Percentiles rank a stretch among this genome's conserved stretches.
Conservation (phyloP, 2,113 vertebrate species). For the Rhizomys pruinosus region DNA sequence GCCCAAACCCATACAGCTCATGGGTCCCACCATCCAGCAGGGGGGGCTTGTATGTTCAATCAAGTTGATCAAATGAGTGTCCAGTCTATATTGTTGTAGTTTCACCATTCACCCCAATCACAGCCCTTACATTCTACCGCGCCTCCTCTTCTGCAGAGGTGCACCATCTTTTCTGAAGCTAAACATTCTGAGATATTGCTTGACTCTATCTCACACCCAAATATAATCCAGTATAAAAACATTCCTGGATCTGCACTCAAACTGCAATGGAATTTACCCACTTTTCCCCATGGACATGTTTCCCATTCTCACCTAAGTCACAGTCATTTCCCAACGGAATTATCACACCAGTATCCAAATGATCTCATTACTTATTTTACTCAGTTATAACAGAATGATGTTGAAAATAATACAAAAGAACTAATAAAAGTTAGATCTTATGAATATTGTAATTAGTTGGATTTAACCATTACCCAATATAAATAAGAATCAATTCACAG, state of each 20-base stretch:
- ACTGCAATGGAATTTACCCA: neutral
- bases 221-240: constrained; percentile 31
- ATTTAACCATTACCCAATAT: neutral
- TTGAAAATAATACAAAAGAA: neutral
- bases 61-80: too few relatives aligned
- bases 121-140: too few relatives aligned
- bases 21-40: too few relatives aligned
- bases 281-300: neutral
- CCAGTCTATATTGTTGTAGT: too few relatives aligned
- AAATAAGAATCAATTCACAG: neutral
- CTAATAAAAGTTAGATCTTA: neutral
- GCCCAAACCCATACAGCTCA: too few relatives aligned
- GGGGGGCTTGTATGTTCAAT: too few relatives aligned
- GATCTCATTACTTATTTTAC: constrained; percentile 1
- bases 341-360: neutral
- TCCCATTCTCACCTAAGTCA: neutral
- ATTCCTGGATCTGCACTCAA: neutral
- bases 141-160: too few relatives aligned
- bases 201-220: neutral
- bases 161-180: neutral
- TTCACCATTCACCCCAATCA: too few relatives aligned
- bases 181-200: neutral
- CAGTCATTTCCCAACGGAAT: neutral
- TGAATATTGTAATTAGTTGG: neutral
- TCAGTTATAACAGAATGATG: neutral